Conservation (phyloP, 2,888 invertebrate species). For the Drosophila multiciliata region DNA sequence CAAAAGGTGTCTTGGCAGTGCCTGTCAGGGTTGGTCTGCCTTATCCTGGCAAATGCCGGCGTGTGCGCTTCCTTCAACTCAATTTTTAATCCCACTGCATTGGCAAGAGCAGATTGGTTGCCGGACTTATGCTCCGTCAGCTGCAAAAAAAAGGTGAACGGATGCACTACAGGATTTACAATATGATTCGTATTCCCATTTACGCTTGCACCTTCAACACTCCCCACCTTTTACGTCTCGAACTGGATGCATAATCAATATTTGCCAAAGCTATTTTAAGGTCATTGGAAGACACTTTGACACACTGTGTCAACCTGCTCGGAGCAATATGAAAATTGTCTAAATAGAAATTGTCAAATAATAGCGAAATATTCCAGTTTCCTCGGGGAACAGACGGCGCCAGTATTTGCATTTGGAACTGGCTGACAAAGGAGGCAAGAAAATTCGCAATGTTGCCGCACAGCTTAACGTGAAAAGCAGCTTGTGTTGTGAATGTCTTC, state of each 20-base stretch:
- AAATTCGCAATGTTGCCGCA: not conserved
- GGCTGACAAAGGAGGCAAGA: not conserved
- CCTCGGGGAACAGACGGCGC: not conserved
- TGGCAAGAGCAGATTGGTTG: constrained; percentile 9
- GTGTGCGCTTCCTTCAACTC: constrained; percentile 56
- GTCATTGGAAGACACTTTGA: constrained; percentile 43
- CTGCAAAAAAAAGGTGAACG: constrained; percentile 57
- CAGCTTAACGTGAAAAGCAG: constrained; percentile 3
- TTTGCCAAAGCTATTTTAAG: constrained; percentile 60
- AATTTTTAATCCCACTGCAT: constrained; percentile 60
- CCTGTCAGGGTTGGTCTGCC: constrained; percentile 12
- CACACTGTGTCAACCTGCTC: constrained; percentile 27
- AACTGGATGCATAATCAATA: constrained; percentile 64
- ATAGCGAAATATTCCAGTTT: constrained; percentile 4
- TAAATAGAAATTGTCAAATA: constrained; percentile 40
- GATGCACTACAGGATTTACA: constrained; percentile 43
- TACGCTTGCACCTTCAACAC: constrained; percentile 1
- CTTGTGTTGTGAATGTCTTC: not conserved
- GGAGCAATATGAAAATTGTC: constrained; percentile 37
- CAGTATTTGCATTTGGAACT: constrained; percentile 8
- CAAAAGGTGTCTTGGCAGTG: constrained; percentile 27
- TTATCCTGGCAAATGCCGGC: constrained; percentile 48
- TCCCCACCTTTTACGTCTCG: not conserved
- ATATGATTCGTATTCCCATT: constrained; percentile 43
- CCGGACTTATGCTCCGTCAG: constrained; percentile 53